Percentiles rank a stretch among this genome's conserved stretches.
Conservation (phyloP, 2,797 vertebrate genomes). For the Clarias pachynema region DNA sequence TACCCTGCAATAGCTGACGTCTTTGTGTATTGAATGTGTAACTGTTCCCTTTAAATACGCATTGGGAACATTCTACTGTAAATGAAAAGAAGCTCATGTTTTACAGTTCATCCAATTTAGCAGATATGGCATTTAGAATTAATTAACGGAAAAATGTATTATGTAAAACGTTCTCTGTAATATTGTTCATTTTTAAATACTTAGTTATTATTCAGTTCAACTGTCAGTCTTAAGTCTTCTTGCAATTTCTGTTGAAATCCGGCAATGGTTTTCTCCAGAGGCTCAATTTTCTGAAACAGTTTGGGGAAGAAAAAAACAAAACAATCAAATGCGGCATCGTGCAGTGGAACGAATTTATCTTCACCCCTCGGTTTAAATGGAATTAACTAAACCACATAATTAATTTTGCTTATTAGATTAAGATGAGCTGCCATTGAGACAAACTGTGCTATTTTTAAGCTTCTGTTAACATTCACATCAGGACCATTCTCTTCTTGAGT, state of each 20-base stretch:
- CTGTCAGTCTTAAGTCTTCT: background rate
- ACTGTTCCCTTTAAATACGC: background rate
- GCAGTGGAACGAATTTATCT: slow-evolving; percentile 63
- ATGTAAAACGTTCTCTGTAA: background rate
- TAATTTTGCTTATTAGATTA: slow-evolving; percentile 64
- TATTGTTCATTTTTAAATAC: background rate
- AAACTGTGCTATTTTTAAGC: slow-evolving; percentile 42
- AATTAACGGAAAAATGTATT: background rate
- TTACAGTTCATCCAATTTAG: background rate
- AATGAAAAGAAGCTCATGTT: background rate
- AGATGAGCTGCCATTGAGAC: slow-evolving; percentile 56
- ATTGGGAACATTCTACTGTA: background rate
- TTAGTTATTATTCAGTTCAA: background rate
- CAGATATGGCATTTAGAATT: background rate
- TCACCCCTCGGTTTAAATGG: slow-evolving; percentile 49
- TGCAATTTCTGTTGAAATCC: background rate
- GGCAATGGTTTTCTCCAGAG: slow-evolving; percentile 12
- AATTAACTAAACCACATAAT: slow-evolving; percentile 62
- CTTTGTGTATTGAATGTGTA: background rate
- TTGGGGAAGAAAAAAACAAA: slow-evolving; percentile 18
- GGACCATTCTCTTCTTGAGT: background rate
- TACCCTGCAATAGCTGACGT: background rate
- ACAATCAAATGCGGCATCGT: slow-evolving; percentile 57
- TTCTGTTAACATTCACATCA: background rate
- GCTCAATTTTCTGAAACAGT: slow-evolving; percentile 45